Evolutionary conservation across 1,140 invertebrate species (phyloP).

Genomic region (Metaphire vulgaris): DNA sequence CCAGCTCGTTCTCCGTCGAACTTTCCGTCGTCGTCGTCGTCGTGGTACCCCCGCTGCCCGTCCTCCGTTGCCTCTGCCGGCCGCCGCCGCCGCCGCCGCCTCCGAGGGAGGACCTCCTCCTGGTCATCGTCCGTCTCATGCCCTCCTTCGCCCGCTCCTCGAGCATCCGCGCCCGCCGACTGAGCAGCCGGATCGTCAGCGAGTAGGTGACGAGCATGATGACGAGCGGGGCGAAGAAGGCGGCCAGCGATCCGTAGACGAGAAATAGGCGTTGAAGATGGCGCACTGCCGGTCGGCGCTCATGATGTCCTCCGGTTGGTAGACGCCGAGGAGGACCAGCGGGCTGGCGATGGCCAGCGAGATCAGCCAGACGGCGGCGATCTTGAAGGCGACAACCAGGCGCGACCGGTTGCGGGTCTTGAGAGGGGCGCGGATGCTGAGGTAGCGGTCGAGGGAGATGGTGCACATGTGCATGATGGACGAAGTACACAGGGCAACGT

Average conservation of each 20-base stretch:
- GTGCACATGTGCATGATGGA: conserved; percentile 67
- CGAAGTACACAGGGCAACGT: conserved; percentile 84
- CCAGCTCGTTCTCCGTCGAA: conserved; percentile 6
- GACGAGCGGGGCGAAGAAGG: conserved; percentile 88
- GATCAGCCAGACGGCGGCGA: conserved; percentile 74
- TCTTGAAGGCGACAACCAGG: conserved; percentile 70
- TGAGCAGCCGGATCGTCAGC: conserved; percentile 43
- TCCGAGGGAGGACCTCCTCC: background rate
- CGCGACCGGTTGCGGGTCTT: conserved; percentile 75
- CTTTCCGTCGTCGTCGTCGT: conserved; percentile 14
- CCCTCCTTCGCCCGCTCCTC: background rate
- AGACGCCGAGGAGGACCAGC: conserved; percentile 71
- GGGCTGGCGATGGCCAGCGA: conserved; percentile 78
- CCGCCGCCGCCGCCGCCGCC: no score
- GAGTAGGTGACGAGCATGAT: conserved; percentile 93
- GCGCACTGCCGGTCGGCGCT: conserved; percentile 17
- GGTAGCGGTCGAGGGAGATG: conserved; percentile 58
- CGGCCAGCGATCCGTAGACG: conserved; percentile 68
- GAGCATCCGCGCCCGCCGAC: background rate
- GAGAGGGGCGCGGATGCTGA: conserved; percentile 82
- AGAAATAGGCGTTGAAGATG: conserved; percentile 82
- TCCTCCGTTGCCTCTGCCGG: background rate
- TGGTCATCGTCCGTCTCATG: background rate
- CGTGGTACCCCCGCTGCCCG: background rate
- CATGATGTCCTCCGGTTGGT: conserved; percentile 47